Evolutionary conservation across 1,140 invertebrate genomes (phyloP).

Genomic region (Orchestia grillus): DNA sequence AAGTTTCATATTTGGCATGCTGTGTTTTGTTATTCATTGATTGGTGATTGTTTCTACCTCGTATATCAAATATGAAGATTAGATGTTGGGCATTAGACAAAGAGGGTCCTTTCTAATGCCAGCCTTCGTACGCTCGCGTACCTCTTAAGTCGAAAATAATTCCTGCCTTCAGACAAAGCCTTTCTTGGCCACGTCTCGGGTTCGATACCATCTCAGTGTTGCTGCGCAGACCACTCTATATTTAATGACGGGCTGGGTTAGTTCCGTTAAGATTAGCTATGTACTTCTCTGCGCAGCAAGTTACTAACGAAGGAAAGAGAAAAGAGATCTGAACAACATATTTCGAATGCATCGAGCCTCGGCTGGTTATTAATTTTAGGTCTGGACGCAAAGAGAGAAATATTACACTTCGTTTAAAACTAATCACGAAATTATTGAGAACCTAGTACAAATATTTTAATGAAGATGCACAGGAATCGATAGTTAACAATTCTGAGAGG

Average conservation of each 20-base stretch:
- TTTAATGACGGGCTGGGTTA: background rate
- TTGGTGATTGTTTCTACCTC: background rate
- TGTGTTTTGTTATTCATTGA: background rate
- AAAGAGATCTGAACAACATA: too few relatives aligned
- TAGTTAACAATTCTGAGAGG: too few relatives aligned
- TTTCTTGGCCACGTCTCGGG: background rate
- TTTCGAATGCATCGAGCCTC: too few relatives aligned
- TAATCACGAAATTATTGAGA: too few relatives aligned
- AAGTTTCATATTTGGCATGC: background rate
- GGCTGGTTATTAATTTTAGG: too few relatives aligned
- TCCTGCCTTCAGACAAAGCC: background rate
- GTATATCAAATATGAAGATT: background rate
- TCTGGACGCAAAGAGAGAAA: too few relatives aligned
- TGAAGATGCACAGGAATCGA: too few relatives aligned
- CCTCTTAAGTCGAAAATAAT: background rate
- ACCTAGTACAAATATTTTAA: too few relatives aligned
- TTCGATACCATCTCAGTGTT: background rate
- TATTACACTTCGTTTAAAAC: too few relatives aligned
- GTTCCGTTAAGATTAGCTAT: too few relatives aligned
- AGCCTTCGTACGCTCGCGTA: background rate
- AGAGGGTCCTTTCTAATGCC: background rate
- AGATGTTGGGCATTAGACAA: background rate
- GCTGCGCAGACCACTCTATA: background rate
- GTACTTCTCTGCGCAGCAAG: too few relatives aligned
- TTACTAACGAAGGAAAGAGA: too few relatives aligned